Evolutionary conservation across 2,113 vertebrate genomes (phyloP), one percentile per base, ranked within the genome.

Genomic region (Albula glossodonta): DNA sequence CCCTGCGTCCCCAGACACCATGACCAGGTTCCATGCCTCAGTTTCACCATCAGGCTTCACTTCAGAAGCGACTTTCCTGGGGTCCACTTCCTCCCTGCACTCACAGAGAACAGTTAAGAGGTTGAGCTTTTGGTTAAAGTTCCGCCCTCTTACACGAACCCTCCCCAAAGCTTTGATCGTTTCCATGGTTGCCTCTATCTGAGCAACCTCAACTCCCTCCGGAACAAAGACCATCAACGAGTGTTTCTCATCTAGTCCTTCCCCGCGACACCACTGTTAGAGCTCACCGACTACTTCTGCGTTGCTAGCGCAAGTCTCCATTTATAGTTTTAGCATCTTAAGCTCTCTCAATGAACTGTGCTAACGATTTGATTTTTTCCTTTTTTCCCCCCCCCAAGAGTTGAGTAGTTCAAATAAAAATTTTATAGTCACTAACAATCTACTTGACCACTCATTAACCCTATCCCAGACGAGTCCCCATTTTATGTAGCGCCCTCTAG

Each of bases 21-120:
- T 31, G 13, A 86, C 22, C 17, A 82, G 81, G 17, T 88, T 86
- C 87, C 60, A 83, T 8, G 17, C 78, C 1, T 83, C 48, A 19
- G 60, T 63, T 17, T 4, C 15, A 17, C 60, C 60, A 63, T 4
- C 60, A 15, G 60, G 60, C 60, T 15, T 15, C 77, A 48, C 10
- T 8, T 78, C 77, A 78, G 77, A 15, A 31, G 77, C 17, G n/a
- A 78, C 77, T 31, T 78, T 78, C 1, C 17, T 41, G 31, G 77
- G 22, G n/a, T 78, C 77, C 41, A 78, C 77, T 7, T 6, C 13
- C 41, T 78, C 77, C 13, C 31, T 78, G 13, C 77, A 78, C 41
- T 78, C 77, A 41, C 77, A 78, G 10, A 78, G 41, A 5, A 78
- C 77, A 31, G n/a, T 48, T 0, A 31, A 41, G 31, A 3, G n/a